phyloP scores from a whole-genome alignment of 2,797 vertebrate genomes.

The Poecilia picta region DNA sequence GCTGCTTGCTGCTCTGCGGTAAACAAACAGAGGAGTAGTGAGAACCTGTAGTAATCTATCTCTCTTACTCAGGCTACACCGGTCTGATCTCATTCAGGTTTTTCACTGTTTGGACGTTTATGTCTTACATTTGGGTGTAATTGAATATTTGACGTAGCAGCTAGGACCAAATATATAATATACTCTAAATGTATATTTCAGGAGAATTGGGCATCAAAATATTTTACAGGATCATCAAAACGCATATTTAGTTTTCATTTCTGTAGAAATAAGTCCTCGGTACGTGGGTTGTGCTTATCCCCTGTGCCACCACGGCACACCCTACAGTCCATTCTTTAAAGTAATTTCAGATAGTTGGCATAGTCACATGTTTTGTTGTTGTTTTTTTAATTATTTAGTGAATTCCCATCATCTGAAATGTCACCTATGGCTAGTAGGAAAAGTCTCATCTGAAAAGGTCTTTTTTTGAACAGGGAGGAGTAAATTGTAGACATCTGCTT shows the following conservation, averaged over 20 bases:
- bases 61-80: neutral
- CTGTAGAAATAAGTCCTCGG: neutral
- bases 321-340: neutral
- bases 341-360: neutral
- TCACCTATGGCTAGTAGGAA: neutral
- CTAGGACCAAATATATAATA: too few relatives aligned
- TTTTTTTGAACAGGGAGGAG: neutral
- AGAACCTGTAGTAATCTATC: constrained; percentile 7
- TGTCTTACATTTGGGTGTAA: neutral
- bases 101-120: neutral
- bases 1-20: constrained; percentile 2
- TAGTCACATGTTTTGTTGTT: neutral
- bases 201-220: neutral
- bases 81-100: neutral
- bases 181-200: neutral
- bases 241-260: neutral
- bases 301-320: too few relatives aligned
- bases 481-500: neutral
- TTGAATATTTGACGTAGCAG: neutral
- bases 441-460: neutral
- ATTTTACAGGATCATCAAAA: neutral
- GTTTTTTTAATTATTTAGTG: neutral
- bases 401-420: neutral
- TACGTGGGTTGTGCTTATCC: too few relatives aligned
- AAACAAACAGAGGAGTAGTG: constrained; percentile 37